Evolutionary conservation across 2,797 vertebrate species (phyloP).

Genomic region (Pseudomugil gertrudae): DNA sequence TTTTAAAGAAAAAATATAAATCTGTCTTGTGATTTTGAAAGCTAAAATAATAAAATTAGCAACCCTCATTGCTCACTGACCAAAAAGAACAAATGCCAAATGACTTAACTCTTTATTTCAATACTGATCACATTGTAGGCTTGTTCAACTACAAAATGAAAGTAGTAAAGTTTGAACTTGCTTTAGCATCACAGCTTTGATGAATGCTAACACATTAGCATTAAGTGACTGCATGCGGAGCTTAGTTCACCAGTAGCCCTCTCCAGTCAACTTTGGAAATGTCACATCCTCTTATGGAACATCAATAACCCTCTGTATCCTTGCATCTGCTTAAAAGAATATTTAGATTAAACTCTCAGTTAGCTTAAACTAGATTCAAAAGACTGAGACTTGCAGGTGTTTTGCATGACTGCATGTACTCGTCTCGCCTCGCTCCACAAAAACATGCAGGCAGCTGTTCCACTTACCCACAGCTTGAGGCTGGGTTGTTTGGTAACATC

Average conservation of each 20-base stretch:
- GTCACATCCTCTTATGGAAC: constrained; percentile 26
- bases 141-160: constrained; percentile 2
- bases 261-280: background rate
- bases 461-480: constrained; percentile 70
- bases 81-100: background rate
- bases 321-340: constrained; percentile 44
- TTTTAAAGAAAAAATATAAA: background rate
- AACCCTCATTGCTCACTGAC: background rate
- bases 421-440: background rate
- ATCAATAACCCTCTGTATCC: background rate
- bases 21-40: background rate
- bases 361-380: constrained; percentile 9
- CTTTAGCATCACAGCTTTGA: constrained; percentile 6
- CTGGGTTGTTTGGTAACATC: constrained; percentile 75
- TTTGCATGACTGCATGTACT: background rate
- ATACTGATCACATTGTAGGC: background rate
- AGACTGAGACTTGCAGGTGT: background rate
- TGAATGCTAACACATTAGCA: background rate
- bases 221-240: background rate
- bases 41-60: background rate
- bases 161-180: background rate
- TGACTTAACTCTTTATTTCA: background rate
- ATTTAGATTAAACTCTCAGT: background rate
- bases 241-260: constrained; percentile 5
- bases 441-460: constrained; percentile 60